Evolutionary conservation across 1,140 invertebrate genomes (phyloP), one percentile per base, ranked within the genome.

Genomic region (Teleogryllus occipitalis): DNA sequence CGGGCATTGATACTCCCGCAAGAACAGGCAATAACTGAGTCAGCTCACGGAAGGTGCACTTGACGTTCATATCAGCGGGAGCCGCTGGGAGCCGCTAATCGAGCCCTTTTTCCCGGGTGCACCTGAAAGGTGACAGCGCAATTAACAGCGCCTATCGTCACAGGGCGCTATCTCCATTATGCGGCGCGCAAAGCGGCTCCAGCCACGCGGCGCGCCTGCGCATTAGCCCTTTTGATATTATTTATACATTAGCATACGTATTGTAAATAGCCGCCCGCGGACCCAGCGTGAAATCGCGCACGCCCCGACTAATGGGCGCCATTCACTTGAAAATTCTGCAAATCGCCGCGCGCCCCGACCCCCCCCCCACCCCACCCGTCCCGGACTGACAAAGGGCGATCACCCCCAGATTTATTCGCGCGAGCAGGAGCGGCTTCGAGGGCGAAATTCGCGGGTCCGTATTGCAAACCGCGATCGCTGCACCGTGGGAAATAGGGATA

Each of bases 191-290:
- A 18, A 10, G 10, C 18, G 54, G 18, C 54, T 14, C 54, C 54
- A 65, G 18, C 54, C 54, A 65, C 18, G 54, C 54, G 54, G 0
- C 54, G 54, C 10, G 7, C 54, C 2, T 7, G 54, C 54, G 18
- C 54, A 65, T 65, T 65, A 65, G 18, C 54, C 18, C 54, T 65
- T 65, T 65, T 65, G 54, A 65, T 65, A 65, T 65, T 65, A 65
- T 65, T 65, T 65, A 65, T 65, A 65, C 18, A 65, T 65, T 65
- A 65, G 54, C 54, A 65, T 65, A 65, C 54, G 54, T 65, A 65
- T 65, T 65, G 54, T 65, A 65, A 65, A 65, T 7, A 65, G 54
- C 54, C 54, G 54, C 18, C 27, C 10, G 54, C 18, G 54, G 54
- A 65, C 10, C 54, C 10, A 7, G 54, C 54, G 54, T 65, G 54